These are phyloP conservation scores for Neoniphon sammara DNA, from an alignment of 2,797 vertebrate species.

Conservation along the genomic window DNA sequence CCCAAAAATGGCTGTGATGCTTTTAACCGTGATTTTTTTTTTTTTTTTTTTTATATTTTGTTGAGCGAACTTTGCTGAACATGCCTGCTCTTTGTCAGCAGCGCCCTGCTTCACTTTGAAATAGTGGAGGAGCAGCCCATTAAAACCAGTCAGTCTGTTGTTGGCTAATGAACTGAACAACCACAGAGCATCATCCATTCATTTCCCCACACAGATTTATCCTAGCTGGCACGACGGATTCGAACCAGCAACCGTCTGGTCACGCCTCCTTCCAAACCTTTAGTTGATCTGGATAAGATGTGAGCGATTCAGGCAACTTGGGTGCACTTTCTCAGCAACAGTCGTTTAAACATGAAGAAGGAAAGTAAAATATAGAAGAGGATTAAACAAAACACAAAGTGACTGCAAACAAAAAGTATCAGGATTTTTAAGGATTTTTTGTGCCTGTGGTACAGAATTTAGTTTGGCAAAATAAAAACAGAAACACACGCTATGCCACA, in stretches of 20 bases:
- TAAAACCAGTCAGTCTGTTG: constrained; percentile 31
- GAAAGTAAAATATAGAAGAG: background rate
- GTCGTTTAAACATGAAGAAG: constrained; percentile 2
- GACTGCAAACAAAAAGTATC: background rate
- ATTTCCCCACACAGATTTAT: constrained; percentile 1
- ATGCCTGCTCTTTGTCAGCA: constrained; percentile 26
- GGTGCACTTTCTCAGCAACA: too few species aligned
- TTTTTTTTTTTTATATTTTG: constrained; percentile 10
- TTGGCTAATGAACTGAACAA: background rate
- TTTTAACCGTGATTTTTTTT: constrained; percentile 35
- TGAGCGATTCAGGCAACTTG: too few species aligned
- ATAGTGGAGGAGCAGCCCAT: constrained; percentile 28
- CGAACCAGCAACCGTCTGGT: background rate
- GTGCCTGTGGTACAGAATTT: background rate
- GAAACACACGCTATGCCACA: background rate
- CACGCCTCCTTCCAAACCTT: background rate
- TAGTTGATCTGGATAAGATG: too few species aligned
- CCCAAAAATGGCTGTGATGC: constrained; percentile 69
- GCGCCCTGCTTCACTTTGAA: constrained; percentile 40
- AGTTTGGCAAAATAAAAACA: background rate
- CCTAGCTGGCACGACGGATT: background rate
- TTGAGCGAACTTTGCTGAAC: constrained; percentile 8
- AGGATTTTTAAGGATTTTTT: background rate
- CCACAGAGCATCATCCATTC: background rate
- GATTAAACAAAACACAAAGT: background rate